These are phyloP conservation scores for Antheraea pernyi DNA, from an alignment of 1,140 invertebrate genomes.

Conservation along the genomic window DNA sequence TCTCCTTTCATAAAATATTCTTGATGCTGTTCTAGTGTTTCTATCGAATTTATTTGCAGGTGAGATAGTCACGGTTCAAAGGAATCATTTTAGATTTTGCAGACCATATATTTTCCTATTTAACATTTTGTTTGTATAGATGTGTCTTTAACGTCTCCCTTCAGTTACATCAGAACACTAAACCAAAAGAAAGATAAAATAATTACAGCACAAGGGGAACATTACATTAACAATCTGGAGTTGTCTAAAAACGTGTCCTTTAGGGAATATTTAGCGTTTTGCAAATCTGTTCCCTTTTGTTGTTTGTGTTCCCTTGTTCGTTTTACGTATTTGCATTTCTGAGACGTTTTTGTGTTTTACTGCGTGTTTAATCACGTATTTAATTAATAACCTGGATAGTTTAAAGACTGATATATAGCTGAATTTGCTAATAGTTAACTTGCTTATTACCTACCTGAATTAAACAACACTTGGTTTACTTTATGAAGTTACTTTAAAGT, in stretches of 20 bases:
- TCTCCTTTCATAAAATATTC: slow-evolving; percentile 53
- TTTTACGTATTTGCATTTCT: not conserved
- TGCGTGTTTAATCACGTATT: no score
- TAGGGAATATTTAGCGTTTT: not conserved
- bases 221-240: not conserved
- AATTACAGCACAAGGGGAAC: not conserved
- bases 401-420: no score
- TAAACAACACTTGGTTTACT: no score
- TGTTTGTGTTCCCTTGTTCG: not conserved
- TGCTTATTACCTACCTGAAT: no score
- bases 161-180: not conserved
- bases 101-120: not conserved
- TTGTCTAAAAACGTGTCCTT: not conserved
- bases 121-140: not conserved
- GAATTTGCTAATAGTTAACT: no score
- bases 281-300: not conserved
- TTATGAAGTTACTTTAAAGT: no score
- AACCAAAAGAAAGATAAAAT: not conserved
- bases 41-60: slow-evolving; percentile 36
- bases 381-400: no score
- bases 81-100: not conserved
- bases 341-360: no score
- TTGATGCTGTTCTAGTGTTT: slow-evolving; percentile 41
- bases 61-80: slow-evolving; percentile 8
- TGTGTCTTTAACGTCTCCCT: not conserved